Base-by-base conservation (phyloP, 2,888 invertebrate genomes). In the Serripes groenlandicus region DNA sequence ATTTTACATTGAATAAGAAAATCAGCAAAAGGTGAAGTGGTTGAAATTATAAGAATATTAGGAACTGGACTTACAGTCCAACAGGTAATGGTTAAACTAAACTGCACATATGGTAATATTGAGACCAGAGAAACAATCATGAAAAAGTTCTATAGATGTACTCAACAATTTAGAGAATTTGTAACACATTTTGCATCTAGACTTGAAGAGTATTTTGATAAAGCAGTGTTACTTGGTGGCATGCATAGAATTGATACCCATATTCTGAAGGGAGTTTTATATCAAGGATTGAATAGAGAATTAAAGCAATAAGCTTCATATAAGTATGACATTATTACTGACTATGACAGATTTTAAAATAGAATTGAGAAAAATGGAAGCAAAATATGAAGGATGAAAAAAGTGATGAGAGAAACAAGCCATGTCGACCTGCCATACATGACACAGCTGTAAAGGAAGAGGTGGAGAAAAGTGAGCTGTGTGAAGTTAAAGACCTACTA, bases 291-390 rank as follows among this genome's bases (percentile, higher is more conserved):
- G 23, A 3, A 42, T 21, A 28, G 21, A 21, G 68, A 74, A 1
- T 49, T 78, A 32, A 78, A 60, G 49, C 68, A 68, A 32, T 23
- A 30, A 23, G 32, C 77, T 32, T 32, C 23, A 23, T 77, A 71
- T 28, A 71, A 77, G 49, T 42, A n/a, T 64, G 71, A 70, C 5
- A 64, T 52, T n/a, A 34, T 71, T n/a, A 23, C 18, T 18, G 77
- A 77, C 23, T 77, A 71, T 54, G 77, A 77, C 52, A n/a, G 34
- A 49, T 71, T 77, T n/a, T 32, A 77, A 71, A 32, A 60, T 54
- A 52, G 78, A 78, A 52, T 26, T 78, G 21, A 30, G 72, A 42
- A 73, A 66, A 23, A 9, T 73, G 23, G 68, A 66, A n/a, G 37
- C 30, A 54, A 34, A n/a, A n/a, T n/a, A 15, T 28, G 32, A 11